Percentiles rank a stretch among this genome's conserved stretches.
These are phyloP conservation scores for Agonopterix alstromeriana DNA, from an alignment of 2,888 invertebrate species.

Conservation along the genomic window DNA sequence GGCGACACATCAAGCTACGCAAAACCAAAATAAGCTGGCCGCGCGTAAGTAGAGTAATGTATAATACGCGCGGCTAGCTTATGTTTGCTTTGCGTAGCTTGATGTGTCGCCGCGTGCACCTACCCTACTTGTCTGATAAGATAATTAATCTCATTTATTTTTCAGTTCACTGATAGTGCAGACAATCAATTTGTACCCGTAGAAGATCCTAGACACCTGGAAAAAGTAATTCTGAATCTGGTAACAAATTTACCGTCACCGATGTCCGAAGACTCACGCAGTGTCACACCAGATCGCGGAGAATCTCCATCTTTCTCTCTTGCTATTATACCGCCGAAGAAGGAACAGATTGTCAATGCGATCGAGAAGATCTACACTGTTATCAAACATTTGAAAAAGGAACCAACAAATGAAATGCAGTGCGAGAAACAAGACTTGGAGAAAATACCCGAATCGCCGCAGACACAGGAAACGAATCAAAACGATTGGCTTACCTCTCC, in stretches of 20 bases:
- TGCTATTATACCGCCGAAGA: slow-evolving; percentile 46
- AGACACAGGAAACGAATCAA: too few species aligned
- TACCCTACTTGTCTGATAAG: too few species aligned
- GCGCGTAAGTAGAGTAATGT: too few species aligned
- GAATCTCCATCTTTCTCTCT: slow-evolving; percentile 20
- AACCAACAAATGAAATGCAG: not conserved
- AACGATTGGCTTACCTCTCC: too few species aligned
- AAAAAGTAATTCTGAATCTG: slow-evolving; percentile 82
- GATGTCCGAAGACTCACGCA: slow-evolving; percentile 10
- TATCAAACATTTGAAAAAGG: slow-evolving; percentile 19
- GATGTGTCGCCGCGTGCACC: too few species aligned
- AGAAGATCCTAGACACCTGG: slow-evolving; percentile 81
- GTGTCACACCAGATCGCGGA: slow-evolving; percentile 7
- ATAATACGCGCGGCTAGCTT: too few species aligned
- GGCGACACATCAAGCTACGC: too few species aligned
- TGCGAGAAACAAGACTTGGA: too few species aligned
- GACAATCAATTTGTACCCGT: slow-evolving; percentile 43
- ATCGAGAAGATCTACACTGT: slow-evolving; percentile 55
- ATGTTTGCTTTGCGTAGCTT: too few species aligned
- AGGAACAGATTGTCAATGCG: slow-evolving; percentile 46
- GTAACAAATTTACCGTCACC: slow-evolving; percentile 52
- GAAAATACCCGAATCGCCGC: too few species aligned
- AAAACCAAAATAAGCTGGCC: too few species aligned
- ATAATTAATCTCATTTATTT: not conserved
- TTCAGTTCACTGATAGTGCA: slow-evolving; percentile 21